Conservation (phyloP, 2,888 invertebrate genomes). For the Parnassius glacialis region DNA sequence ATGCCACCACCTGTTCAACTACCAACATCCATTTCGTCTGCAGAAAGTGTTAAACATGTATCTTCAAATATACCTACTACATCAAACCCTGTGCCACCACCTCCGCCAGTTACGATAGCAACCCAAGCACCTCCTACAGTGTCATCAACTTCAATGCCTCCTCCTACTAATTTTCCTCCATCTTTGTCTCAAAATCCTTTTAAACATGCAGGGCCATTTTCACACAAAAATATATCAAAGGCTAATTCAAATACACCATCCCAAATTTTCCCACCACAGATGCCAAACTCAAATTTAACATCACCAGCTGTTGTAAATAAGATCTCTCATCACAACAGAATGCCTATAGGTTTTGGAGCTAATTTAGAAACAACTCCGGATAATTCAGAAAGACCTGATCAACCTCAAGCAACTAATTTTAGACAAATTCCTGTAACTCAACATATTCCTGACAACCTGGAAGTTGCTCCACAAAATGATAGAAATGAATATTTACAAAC, state of each 20-base stretch:
- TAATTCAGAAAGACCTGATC: slow-evolving; percentile 84
- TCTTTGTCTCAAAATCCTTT: slow-evolving; percentile 63
- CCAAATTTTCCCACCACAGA: slow-evolving; percentile 51
- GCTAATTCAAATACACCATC: slow-evolving; percentile 34
- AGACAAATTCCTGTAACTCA: slow-evolving; percentile 48
- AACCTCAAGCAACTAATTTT: slow-evolving; percentile 52
- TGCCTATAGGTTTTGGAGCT: slow-evolving; percentile 71
- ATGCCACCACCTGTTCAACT: slow-evolving; percentile 25
- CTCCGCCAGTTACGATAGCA: slow-evolving; percentile 19
- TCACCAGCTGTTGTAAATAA: slow-evolving; percentile 62
- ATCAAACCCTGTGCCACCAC: slow-evolving; percentile 23
- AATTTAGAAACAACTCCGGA: slow-evolving; percentile 85
- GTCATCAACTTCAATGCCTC: slow-evolving; percentile 33
- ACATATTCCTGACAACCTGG: slow-evolving; percentile 78
- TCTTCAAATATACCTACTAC: slow-evolving; percentile 13
- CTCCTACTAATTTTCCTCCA: slow-evolving; percentile 49
- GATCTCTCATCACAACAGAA: slow-evolving; percentile 55
- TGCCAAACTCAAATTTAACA: slow-evolving; percentile 54
- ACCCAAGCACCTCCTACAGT: slow-evolving; percentile 31
- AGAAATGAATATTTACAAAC: slow-evolving; percentile 89
- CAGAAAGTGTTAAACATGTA: slow-evolving; percentile 30
- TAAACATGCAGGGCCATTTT: slow-evolving; percentile 68
- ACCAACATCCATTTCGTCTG: slow-evolving; percentile 28
- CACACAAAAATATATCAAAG: slow-evolving; percentile 67
- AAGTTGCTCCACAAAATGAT: slow-evolving; percentile 84